Conservation (phyloP, 2,888 invertebrate genomes). For the Tanypteryx hageni region DNA sequence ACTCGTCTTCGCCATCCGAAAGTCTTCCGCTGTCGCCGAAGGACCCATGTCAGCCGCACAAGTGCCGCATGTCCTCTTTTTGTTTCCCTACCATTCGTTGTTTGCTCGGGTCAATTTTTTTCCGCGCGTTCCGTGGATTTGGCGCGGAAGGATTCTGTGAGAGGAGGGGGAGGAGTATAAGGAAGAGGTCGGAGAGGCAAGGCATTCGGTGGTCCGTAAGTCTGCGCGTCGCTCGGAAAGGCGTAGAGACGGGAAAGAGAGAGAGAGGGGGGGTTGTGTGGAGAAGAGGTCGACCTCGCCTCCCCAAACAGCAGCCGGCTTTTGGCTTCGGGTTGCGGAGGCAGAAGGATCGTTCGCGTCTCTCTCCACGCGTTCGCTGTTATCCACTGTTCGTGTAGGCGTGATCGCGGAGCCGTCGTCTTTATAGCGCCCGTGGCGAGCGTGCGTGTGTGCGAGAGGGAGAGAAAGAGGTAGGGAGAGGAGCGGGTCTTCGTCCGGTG, state of each 20-base stretch:
- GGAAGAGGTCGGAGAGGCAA: too few relatives aligned
- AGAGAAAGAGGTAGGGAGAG: background rate
- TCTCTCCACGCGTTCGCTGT: background rate
- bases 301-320: constrained; percentile 15
- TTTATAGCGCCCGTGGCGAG: background rate
- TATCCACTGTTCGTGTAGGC: background rate
- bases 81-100: too few relatives aligned
- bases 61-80: too few relatives aligned
- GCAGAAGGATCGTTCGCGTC: background rate
- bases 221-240: too few relatives aligned
- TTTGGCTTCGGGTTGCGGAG: background rate
- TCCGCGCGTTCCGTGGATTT: too few relatives aligned
- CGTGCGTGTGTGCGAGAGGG: background rate
- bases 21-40: too few relatives aligned
- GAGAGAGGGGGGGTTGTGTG: background rate
- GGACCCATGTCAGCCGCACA: too few relatives aligned
- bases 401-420: background rate
- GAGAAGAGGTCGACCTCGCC: constrained; percentile 16
- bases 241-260: background rate
- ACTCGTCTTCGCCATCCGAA: too few relatives aligned
- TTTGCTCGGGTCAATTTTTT: too few relatives aligned
- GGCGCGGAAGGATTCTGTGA: too few relatives aligned
- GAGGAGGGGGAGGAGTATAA: too few relatives aligned
- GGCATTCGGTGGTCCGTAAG: too few relatives aligned
- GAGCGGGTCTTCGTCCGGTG: constrained; percentile 9